Conservation (phyloP, 2,797 vertebrate genomes). For the Oophaga sylvatica region DNA sequence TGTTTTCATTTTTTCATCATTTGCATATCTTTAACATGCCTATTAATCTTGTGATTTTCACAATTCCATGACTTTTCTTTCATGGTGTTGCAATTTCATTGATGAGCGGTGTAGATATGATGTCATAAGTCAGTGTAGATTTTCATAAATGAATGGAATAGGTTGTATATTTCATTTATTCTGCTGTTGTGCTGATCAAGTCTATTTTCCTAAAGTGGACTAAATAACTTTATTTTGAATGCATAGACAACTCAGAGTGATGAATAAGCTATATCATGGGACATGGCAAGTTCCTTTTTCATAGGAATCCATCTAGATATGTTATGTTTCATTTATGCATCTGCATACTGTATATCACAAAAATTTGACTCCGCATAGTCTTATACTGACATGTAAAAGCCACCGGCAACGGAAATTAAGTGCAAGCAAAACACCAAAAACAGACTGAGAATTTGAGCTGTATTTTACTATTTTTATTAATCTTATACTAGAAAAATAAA, state of each 20-base stretch:
- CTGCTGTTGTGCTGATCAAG: too few species aligned
- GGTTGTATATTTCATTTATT: too few species aligned
- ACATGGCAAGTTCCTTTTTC: background rate
- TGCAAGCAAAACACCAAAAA: background rate
- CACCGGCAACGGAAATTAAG: background rate
- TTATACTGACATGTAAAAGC: background rate
- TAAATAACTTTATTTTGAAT: background rate
- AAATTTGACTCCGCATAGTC: background rate
- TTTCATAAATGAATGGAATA: too few species aligned
- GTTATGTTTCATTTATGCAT: background rate
- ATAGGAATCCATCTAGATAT: background rate
- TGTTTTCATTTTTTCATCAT: too few species aligned
- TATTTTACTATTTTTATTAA: background rate
- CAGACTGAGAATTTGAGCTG: background rate
- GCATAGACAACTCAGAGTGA: background rate
- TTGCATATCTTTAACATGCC: too few species aligned
- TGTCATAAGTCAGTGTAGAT: too few species aligned
- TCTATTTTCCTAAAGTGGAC: background rate
- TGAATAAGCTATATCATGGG: background rate
- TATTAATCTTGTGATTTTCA: too few species aligned
- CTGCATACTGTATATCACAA: background rate
- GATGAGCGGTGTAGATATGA: too few species aligned
- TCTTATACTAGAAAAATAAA: constrained; percentile 18
- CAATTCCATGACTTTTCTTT: too few species aligned
- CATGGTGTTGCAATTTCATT: too few species aligned